These are phyloP conservation scores for Sitodiplosis mosellana DNA, from an alignment of 1,140 invertebrate genomes.

Conservation along the genomic window DNA sequence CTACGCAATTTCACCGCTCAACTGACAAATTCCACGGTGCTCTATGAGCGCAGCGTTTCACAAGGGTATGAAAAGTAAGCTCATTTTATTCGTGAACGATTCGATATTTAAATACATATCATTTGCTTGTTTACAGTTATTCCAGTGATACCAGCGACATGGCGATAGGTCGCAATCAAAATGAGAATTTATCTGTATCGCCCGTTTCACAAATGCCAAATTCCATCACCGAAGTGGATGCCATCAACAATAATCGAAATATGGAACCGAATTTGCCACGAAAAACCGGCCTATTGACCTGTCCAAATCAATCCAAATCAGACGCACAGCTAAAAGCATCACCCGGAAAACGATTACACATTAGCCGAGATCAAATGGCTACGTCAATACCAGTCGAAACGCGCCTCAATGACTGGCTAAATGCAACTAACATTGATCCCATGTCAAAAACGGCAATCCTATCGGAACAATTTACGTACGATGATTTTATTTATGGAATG, in stretches of 20 bases:
- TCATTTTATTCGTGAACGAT: too few species aligned
- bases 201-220: slow-evolving; percentile 7
- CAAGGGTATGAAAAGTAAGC: too few species aligned
- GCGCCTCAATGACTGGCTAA: slow-evolving; percentile 36
- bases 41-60: slow-evolving; percentile 15
- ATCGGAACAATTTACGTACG: slow-evolving; percentile 55
- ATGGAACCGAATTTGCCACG: background rate
- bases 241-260: background rate
- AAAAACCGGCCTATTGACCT: background rate
- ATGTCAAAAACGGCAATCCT: slow-evolving; percentile 40
- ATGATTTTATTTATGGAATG: slow-evolving; percentile 55
- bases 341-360: slow-evolving; percentile 6
- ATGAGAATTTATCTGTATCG: background rate
- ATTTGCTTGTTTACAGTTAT: too few species aligned
- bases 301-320: too few species aligned
- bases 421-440: slow-evolving; percentile 34
- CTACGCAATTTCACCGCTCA: slow-evolving; percentile 28
- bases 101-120: too few species aligned
- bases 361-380: slow-evolving; percentile 7
- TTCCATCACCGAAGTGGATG: slow-evolving; percentile 5
- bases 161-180: background rate
- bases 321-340: too few species aligned
- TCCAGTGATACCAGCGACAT: slow-evolving; percentile 3
- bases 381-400: slow-evolving; percentile 18
- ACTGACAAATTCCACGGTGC: slow-evolving; percentile 15